Evolutionary conservation across 2,113 vertebrate species (phyloP).

Genomic region (Isichthys henryi): DNA sequence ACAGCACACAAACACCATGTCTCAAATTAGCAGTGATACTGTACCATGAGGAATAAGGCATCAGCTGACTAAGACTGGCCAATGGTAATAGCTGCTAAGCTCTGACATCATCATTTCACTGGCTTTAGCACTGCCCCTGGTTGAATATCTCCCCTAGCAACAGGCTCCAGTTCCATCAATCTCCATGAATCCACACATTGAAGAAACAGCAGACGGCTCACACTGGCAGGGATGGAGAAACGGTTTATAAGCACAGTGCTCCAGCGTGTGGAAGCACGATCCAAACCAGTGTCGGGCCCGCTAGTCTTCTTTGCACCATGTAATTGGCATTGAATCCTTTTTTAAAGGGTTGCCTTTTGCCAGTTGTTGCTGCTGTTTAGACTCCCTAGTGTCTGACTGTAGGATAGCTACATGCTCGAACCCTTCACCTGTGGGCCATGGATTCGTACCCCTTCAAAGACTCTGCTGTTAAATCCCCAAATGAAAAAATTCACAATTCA

Average conservation of each 20-base stretch:
- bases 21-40: conserved; percentile 16
- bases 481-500: no score
- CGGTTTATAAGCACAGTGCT: neutral
- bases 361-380: neutral
- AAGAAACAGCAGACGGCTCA: conserved; percentile 11
- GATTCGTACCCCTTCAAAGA: neutral
- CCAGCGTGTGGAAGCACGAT: neutral
- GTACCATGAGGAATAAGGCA: neutral
- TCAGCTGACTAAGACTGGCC: neutral
- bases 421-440: neutral
- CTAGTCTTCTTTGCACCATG: neutral
- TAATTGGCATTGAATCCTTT: neutral
- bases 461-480: neutral
- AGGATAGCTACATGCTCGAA: neutral
- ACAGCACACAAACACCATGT: neutral
- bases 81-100: neutral
- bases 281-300: neutral
- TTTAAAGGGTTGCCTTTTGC: neutral
- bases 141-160: conserved; percentile 26
- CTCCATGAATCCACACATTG: neutral
- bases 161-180: conserved; percentile 9
- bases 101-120: conserved; percentile 12
- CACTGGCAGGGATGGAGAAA: neutral
- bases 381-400: neutral
- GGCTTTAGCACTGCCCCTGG: neutral